These are phyloP conservation scores for Cossypha niveicapilla DNA, from an alignment of 2,797 vertebrate genomes.

Conservation along the genomic window DNA sequence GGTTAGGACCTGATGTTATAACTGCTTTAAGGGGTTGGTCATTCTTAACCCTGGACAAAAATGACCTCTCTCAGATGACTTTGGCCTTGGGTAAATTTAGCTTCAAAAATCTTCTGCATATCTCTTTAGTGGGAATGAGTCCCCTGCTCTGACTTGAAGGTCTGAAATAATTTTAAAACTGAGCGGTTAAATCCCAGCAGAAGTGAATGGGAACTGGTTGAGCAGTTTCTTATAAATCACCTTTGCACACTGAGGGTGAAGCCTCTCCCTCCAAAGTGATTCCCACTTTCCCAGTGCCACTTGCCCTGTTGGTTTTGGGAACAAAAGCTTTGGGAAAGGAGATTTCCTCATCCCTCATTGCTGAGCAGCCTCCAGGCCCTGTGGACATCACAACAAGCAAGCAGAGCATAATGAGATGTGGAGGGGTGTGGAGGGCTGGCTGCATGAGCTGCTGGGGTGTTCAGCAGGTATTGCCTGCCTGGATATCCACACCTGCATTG, in stretches of 20 bases:
- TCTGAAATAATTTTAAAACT: neutral
- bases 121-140: neutral
- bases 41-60: neutral
- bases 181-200: neutral
- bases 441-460: neutral
- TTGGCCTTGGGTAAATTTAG: neutral
- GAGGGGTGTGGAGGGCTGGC: neutral
- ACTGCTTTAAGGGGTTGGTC: neutral
- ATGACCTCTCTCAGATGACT: neutral
- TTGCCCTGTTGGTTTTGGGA: neutral
- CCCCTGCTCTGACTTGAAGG: neutral
- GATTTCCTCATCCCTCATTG: accelerated
- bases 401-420: neutral
- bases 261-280: neutral
- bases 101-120: neutral
- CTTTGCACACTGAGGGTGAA: neutral
- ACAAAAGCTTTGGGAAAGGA: neutral
- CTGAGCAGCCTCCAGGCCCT: neutral
- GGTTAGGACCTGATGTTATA: neutral
- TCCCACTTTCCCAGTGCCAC: neutral
- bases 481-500: neutral
- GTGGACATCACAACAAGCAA: neutral
- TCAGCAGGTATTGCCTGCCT: neutral
- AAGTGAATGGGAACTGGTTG: neutral
- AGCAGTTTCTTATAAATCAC: neutral